Base-by-base conservation (phyloP, 2,797 vertebrate genomes). In the Coregonus suidteri region DNA sequence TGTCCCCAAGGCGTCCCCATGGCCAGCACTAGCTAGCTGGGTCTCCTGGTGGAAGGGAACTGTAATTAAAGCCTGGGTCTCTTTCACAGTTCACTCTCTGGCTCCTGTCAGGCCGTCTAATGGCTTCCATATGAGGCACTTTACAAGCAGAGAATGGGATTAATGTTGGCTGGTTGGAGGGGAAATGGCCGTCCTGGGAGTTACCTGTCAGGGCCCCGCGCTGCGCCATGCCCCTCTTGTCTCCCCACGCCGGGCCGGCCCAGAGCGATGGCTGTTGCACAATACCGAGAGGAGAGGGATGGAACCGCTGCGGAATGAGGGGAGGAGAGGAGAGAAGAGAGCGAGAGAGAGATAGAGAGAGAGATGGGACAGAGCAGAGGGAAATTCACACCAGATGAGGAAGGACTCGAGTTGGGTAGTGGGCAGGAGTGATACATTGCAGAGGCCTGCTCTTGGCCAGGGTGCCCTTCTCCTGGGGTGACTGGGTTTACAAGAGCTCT, bases 191-290 rank as follows among this genome's bases (percentile, higher is more conserved):
- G n/a, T 87, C 81, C 20, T 4, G 88, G 86, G 90, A 89, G 88
- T 80, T 86, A 86, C 85, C 91, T 90, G 88, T 88, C 88, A 91
- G 65, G 71, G 75, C 56, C 78, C 41, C 9, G 41, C 9, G 2
- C 78, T 16, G 64, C 76, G 37, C 69, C 74, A 62, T 51, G 35
- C 31, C 53, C 56, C 56, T n/a, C 56, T n/a, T n/a, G 16, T n/a
- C 56, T n/a, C 56, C 4, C 15, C 6, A 47, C 9, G 2, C 67
- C 4, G 5, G 71, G 68, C 69, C 20, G 66, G 69, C 67, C 41
- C 52, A 16, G 59, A 47, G 16, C 62, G 20, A 78, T 52, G 67
- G 64, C 18, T 37, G 68, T 71, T 81, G 67, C 77, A 41, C 51
- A 79, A 77, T 71, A 81, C 54, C 66, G 62, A 59, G 9, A 47